Base-by-base conservation (phyloP, 2,113 vertebrate species). In the Porphyrio hochstetteri region DNA sequence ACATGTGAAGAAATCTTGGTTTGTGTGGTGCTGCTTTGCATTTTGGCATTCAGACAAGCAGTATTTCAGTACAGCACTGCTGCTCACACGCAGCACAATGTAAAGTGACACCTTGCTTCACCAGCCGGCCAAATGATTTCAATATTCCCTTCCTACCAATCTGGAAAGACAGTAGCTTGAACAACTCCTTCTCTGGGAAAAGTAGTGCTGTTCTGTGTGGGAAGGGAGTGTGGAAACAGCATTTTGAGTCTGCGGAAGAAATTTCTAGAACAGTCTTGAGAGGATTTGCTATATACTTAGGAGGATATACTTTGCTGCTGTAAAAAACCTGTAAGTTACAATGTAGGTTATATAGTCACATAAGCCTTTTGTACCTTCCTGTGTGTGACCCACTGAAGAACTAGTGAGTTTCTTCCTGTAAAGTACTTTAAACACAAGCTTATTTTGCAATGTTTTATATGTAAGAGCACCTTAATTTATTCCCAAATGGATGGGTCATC, bases 271-370 rank as follows among this genome's bases (percentile, higher is more conserved):
- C 5, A 65, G 4, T 14, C 24, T 50, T 65, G 17, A 31, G n/a
- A 76, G 20, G 19, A 75, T 76, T 84, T 0, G 0, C 5, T 81
- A 23, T 21, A 21, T 68, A 29, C 25, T 69, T 65, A 19, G 4
- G 25, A 88, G 16, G 16, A 88, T 48, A 65, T 8, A 12, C 6
- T 52, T 79, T 16, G 10, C 71, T 72, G 36, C 44, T 63, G 31
- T 80, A 65, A 93, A 82, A 64, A 79, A 33, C 7, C 6, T 28
- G 18, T 20, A 36, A 52, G 16, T 52, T 75, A 42, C 5, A 29
- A 11, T 25, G 44, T 42, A 16, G 7, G 16, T 57, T 24, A 23
- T 13, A 38, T 1, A 21, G 6, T 27, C 57, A 24, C 7, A 1
- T 18, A 55, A 82, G 44, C 7, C 9, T 84, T 83, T 60, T 76